Evolutionary conservation across 2,888 invertebrate species (phyloP).

Genomic region (Oithona nana): DNA sequence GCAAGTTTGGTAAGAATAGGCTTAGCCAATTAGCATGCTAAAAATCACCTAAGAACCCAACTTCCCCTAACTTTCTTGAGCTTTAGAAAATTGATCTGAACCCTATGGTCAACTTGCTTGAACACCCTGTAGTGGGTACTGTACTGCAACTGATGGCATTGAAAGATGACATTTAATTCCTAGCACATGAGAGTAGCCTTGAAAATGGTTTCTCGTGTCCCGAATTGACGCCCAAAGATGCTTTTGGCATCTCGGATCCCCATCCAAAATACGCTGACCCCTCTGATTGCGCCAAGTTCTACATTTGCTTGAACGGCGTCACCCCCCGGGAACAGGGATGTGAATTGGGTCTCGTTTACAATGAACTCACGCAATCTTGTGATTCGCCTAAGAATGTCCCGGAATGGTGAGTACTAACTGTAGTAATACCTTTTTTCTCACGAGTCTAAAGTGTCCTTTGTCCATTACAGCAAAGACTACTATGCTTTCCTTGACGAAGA

Average conservation of each 20-base stretch:
- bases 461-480: constrained; percentile 20
- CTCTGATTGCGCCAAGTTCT: constrained; percentile 74
- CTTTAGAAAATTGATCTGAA: too few species aligned
- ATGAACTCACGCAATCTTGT: constrained; percentile 60
- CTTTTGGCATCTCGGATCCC: constrained; percentile 48
- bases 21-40: too few species aligned
- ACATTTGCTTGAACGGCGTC: constrained; percentile 64
- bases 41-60: too few species aligned
- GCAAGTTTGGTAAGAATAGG: too few species aligned
- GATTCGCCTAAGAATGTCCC: constrained; percentile 63
- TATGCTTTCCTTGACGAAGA: constrained; percentile 18
- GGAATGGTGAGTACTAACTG: constrained; percentile 17
- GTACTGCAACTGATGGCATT: not conserved
- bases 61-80: too few species aligned
- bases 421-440: too few species aligned
- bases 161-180: too few species aligned
- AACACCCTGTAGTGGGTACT: too few species aligned
- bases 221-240: constrained; percentile 42
- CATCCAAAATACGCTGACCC: constrained; percentile 73
- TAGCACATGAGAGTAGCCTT: constrained; percentile 45
- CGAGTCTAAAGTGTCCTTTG: too few species aligned
- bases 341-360: constrained; percentile 71
- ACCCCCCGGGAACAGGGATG: constrained; percentile 76
- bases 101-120: too few species aligned
- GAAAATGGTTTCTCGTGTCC: constrained; percentile 66